phyloP scores from a whole-genome alignment of 1,140 invertebrate species.

The Chionoecetes opilio region DNA sequence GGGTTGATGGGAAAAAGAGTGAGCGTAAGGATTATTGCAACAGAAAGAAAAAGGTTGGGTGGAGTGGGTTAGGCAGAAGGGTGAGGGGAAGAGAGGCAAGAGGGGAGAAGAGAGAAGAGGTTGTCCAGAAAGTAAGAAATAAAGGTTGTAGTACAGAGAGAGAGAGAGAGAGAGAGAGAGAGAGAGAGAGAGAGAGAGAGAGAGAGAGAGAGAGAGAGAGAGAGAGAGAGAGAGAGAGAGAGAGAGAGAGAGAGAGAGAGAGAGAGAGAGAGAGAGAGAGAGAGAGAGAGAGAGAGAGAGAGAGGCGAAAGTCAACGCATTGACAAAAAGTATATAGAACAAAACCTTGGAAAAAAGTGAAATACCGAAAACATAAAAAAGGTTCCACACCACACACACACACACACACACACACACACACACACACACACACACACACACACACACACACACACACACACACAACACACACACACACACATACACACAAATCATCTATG shows the following conservation, averaged over 20 bases:
- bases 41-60: not conserved
- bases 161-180: too few relatives aligned
- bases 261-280: slow-evolving; percentile 52
- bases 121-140: not conserved
- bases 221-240: too few relatives aligned
- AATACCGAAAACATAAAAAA: not conserved
- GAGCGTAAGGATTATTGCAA: not conserved
- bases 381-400: too few relatives aligned
- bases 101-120: not conserved
- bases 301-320: too few relatives aligned
- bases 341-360: not conserved
- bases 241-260: too few relatives aligned
- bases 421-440: not conserved
- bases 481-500: too few relatives aligned
- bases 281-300: slow-evolving; percentile 58
- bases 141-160: not conserved
- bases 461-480: slow-evolving; percentile 27
- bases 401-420: too few relatives aligned
- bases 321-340: not conserved
- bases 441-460: slow-evolving; percentile 6
- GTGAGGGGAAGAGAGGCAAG: not conserved
- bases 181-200: too few relatives aligned
- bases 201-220: too few relatives aligned
- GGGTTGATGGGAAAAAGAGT: not conserved
- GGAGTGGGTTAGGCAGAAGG: slow-evolving; percentile 1